Conservation (phyloP, 2,113 vertebrate genomes). For the Tinamus guttatus region DNA sequence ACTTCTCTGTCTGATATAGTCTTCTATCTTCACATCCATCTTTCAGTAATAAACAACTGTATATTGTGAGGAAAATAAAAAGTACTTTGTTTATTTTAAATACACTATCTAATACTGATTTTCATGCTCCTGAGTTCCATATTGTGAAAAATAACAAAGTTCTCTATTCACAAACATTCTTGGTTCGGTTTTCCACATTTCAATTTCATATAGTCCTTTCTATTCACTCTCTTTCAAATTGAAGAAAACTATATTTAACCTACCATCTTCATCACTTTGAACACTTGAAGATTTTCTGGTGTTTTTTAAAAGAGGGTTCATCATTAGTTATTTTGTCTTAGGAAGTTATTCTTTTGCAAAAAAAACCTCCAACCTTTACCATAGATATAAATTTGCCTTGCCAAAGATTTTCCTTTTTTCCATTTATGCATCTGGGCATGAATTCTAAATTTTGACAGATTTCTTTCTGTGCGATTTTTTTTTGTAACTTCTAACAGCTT, state of each 20-base stretch:
- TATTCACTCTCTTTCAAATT: not conserved
- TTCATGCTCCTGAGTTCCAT: not conserved
- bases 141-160: not conserved
- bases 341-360: not conserved
- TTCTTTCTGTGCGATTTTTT: too few relatives aligned
- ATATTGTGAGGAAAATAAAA: not conserved
- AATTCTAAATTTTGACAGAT: not conserved
- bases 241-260: not conserved
- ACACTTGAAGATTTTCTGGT: not conserved
- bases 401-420: not conserved
- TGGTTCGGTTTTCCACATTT: not conserved
- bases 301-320: not conserved
- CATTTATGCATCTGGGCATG: not conserved
- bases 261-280: not conserved
- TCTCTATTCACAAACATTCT: not conserved
- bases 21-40: not conserved
- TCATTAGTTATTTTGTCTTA: not conserved
- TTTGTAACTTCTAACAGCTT: not conserved
- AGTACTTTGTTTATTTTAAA: not conserved
- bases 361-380: not conserved
- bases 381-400: not conserved
- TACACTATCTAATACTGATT: too few relatives aligned
- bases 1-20: not conserved
- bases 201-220: not conserved
- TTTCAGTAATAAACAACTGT: not conserved